Conservation (phyloP, 2,113 vertebrate species). For the Baryphthengus martii region DNA sequence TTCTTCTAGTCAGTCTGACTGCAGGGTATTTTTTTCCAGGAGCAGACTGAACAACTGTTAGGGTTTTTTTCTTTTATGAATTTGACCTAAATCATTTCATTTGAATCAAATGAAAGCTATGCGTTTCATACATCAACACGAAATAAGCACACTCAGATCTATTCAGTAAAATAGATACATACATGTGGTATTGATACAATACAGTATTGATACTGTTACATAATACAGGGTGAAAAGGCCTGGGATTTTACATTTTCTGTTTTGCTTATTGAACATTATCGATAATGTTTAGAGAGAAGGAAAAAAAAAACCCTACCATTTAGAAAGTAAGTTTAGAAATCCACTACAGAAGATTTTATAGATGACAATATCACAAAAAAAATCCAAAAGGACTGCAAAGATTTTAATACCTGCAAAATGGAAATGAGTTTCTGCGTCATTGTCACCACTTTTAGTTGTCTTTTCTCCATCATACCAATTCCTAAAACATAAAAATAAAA, state of each 20-base stretch:
- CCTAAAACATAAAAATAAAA: constrained; percentile 44
- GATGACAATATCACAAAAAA: not conserved
- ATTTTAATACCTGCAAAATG: constrained; percentile 33
- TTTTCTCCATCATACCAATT: constrained; percentile 1
- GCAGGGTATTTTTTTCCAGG: not conserved
- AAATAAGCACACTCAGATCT: not conserved
- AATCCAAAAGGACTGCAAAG: not conserved
- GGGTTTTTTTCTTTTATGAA: not conserved
- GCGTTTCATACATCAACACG: not conserved
- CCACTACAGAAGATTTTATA: not conserved
- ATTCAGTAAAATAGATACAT: not conserved
- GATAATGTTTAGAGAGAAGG: not conserved
- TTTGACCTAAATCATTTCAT: not conserved
- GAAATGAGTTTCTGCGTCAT: not conserved
- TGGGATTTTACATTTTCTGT: not conserved
- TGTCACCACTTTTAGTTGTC: not conserved
- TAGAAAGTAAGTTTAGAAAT: not conserved
- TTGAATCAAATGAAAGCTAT: not conserved
- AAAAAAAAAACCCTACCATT: not conserved
- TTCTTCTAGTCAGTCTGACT: not conserved
- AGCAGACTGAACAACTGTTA: not conserved
- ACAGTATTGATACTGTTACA: not conserved
- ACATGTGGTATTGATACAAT: too few relatives aligned
- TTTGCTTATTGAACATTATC: not conserved
- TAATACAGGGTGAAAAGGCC: not conserved